These are phyloP conservation scores for Trissoscelio sp. DNA, from an alignment of 2,888 invertebrate genomes.

Conservation along the genomic window DNA sequence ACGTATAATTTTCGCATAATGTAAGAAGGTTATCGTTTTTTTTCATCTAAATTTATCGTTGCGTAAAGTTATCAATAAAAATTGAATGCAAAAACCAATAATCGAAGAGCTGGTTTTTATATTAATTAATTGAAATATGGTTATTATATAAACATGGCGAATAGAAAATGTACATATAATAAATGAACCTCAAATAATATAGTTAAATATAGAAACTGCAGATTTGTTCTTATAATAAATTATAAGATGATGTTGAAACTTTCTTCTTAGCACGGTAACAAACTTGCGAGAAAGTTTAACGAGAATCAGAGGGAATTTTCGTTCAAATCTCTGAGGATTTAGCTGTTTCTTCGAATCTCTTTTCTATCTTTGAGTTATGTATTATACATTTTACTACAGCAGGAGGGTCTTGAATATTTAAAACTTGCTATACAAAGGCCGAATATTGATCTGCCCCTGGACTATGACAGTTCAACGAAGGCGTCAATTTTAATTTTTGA, in stretches of 20 bases:
- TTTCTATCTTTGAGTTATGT: constrained; percentile 36
- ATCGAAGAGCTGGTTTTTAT: not conserved
- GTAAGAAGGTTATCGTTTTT: constrained; percentile 13
- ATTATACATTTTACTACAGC: constrained; percentile 50
- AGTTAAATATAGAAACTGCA: not conserved
- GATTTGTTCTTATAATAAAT: constrained; percentile 34
- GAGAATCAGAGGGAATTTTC: constrained; percentile 37
- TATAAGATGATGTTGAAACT: constrained; percentile 42
- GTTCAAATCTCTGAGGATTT: constrained; percentile 62
- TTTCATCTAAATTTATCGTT: constrained; percentile 26
- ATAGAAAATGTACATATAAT: not conserved
- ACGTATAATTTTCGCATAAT: not conserved
- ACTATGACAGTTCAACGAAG: constrained; percentile 4
- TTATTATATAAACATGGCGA: too few species aligned
- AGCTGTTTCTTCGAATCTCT: constrained; percentile 38
- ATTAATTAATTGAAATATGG: too few species aligned
- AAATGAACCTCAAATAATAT: not conserved
- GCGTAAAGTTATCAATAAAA: not conserved
- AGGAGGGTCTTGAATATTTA: constrained; percentile 37
- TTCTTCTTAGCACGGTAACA: constrained; percentile 23
- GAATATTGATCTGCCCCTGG: constrained; percentile 28
- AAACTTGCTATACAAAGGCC: not conserved
- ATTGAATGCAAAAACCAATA: not conserved
- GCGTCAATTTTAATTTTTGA: constrained; percentile 7
- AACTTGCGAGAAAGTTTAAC: constrained; percentile 58